Evolutionary conservation across 2,113 vertebrate species (phyloP).

Genomic region (Numida meleagris): DNA sequence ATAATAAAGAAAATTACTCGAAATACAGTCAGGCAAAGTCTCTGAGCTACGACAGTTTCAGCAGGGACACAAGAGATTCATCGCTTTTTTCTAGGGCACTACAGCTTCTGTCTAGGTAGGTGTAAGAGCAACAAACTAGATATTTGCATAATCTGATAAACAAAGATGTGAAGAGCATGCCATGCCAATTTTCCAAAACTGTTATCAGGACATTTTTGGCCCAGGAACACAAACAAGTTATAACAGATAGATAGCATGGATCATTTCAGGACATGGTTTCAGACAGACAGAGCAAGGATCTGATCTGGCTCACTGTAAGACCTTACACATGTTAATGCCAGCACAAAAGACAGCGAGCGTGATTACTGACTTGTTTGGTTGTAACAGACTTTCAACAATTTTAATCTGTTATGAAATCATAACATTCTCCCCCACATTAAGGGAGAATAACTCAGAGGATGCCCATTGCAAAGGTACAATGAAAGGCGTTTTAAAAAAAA

Average conservation of each 20-base stretch:
- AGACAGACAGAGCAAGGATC: conserved; percentile 9
- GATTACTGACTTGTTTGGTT: conserved; percentile 4
- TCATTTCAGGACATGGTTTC: conserved; percentile 37
- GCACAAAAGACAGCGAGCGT: neutral
- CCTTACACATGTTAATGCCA: neutral
- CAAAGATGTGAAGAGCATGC: neutral
- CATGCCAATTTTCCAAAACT: neutral
- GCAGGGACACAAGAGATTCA: neutral
- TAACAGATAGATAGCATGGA: conserved; percentile 15
- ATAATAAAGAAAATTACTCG: neutral
- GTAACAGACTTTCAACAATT: conserved; percentile 18
- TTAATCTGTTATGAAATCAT: conserved; percentile 20
- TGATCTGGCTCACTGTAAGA: neutral
- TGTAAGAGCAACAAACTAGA: neutral
- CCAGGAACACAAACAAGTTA: conserved; percentile 34
- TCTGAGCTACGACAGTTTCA: neutral
- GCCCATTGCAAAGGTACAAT: neutral
- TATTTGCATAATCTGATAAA: conserved; percentile 27
- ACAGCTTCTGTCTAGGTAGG: neutral
- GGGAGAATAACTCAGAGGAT: neutral
- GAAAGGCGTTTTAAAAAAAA: neutral
- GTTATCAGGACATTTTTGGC: conserved; percentile 36
- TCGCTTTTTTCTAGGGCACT: neutral
- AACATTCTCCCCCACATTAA: no score
- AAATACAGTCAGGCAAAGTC: neutral